Conservation (phyloP, 2,113 vertebrate species). For the Rhombomys opimus region DNA sequence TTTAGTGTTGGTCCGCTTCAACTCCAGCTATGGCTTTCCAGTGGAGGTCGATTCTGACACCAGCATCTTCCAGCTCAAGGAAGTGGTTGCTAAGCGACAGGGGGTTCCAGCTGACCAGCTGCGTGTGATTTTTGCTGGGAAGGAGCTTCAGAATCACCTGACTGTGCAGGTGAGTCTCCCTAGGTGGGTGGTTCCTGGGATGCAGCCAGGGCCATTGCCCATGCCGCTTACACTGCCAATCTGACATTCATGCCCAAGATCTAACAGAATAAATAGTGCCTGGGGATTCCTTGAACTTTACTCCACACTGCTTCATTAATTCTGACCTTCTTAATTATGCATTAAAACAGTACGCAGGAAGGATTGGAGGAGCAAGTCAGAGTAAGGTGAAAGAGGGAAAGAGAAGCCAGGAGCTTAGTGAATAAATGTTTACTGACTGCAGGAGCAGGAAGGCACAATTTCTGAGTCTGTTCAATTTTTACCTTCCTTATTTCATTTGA, state of each 20-base stretch:
- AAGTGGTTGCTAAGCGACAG: constrained; percentile 90
- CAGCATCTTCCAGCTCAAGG: constrained; percentile 91
- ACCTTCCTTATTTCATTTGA: constrained; percentile 87
- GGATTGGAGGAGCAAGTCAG: constrained; percentile 75
- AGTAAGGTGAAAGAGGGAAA: not conserved
- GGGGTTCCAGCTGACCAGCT: constrained; percentile 90
- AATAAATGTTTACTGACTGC: constrained; percentile 89
- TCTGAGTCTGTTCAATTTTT: constrained; percentile 87
- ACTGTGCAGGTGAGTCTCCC: constrained; percentile 90
- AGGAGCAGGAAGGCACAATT: constrained; percentile 84
- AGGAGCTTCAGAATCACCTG: constrained; percentile 90
- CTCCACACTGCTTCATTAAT: constrained; percentile 92
- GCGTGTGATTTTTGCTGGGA: constrained; percentile 91
- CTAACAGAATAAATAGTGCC: constrained; percentile 91
- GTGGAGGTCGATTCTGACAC: constrained; percentile 87
- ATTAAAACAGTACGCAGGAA: constrained; percentile 89
- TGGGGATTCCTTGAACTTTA: constrained; percentile 94
- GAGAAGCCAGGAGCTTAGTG: constrained; percentile 72
- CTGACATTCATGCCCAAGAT: constrained; percentile 87
- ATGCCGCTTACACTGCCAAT: constrained; percentile 80
- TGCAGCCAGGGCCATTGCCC: constrained; percentile 72
- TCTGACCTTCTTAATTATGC: constrained; percentile 96
- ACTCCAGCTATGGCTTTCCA: constrained; percentile 90
- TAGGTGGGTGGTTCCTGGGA: constrained; percentile 69
- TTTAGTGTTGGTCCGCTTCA: constrained; percentile 92